phyloP scores from a whole-genome alignment of 2,888 invertebrate species.

The Drosophila melanosoma region DNA sequence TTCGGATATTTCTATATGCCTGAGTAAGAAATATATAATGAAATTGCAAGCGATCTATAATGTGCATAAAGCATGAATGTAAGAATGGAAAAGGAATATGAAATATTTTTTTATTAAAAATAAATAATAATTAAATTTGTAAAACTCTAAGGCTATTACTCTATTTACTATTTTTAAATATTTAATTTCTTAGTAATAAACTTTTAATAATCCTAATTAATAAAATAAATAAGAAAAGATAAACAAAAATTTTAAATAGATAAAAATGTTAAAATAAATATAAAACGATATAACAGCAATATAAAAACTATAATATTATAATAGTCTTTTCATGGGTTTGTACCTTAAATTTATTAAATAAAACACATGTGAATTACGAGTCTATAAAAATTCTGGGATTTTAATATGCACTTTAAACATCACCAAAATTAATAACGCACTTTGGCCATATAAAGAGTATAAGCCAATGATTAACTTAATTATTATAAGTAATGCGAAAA shows the following conservation, averaged over 20 bases:
- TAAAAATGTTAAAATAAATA: neutral
- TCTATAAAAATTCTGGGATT: neutral
- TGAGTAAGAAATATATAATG: conserved; percentile 6
- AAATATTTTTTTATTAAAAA: neutral
- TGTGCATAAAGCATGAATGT: neutral
- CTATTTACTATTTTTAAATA: neutral
- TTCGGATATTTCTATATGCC: neutral
- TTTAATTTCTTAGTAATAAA: neutral
- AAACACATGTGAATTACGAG: neutral
- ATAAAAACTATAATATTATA: no score
- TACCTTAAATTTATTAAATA: neutral
- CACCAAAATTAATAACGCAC: neutral
- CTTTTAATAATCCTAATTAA: neutral
- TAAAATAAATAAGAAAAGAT: neutral
- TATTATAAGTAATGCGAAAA: conserved; percentile 28
- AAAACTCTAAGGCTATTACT: neutral
- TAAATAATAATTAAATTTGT: neutral
- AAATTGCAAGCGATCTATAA: neutral
- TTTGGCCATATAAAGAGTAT: neutral
- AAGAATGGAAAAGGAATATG: neutral
- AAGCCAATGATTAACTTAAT: conserved; percentile 35
- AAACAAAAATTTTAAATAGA: no score
- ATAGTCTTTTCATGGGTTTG: neutral
- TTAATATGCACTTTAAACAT: neutral
- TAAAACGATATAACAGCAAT: neutral